Conservation (phyloP, 2,797 vertebrate species). For the Vultur gryphus region DNA sequence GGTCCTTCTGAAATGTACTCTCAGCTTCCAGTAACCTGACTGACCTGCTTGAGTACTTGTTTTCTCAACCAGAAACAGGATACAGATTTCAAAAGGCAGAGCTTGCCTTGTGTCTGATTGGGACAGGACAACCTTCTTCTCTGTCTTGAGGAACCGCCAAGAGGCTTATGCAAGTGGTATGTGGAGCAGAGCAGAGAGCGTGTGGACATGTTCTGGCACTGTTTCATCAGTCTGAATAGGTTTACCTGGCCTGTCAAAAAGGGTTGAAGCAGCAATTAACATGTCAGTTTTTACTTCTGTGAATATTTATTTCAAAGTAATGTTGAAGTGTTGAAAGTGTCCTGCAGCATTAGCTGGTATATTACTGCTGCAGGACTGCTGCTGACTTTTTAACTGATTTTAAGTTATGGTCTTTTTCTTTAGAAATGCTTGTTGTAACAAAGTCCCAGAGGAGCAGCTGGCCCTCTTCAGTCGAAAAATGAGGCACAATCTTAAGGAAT, state of each 20-base stretch:
- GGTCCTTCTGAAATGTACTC: neutral
- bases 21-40: neutral
- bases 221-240: neutral
- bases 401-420: neutral
- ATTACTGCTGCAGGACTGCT: neutral
- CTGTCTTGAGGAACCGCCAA: neutral
- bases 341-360: neutral
- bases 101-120: neutral
- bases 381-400: neutral
- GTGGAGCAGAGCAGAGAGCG: neutral
- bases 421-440: neutral
- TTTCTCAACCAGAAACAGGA: neutral
- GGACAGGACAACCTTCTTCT: neutral
- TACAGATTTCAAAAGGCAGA: neutral
- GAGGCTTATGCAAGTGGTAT: neutral
- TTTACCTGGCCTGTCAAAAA: neutral
- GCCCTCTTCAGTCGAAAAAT: neutral
- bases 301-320: neutral
- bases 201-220: neutral
- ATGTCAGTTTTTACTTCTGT: neutral
- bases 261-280: neutral
- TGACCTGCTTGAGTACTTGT: neutral
- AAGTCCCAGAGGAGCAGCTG: neutral
- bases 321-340: neutral
- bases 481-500: neutral